Base-by-base conservation (phyloP, 2,888 invertebrate species). In the Drosophila flavopinicola region DNA sequence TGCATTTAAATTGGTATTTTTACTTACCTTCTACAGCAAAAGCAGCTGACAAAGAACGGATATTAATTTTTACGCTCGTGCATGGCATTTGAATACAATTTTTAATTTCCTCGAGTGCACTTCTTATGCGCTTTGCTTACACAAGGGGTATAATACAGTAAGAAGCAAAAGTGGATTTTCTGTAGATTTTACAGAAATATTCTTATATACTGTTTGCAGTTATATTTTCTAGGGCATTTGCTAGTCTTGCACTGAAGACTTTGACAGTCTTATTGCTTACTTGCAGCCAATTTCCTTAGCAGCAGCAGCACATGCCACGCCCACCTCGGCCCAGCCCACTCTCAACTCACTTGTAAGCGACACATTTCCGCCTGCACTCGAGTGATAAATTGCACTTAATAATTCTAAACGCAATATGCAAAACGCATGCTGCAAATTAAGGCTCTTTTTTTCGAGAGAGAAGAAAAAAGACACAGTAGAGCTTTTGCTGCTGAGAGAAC, bases 11-110 rank as follows among this genome's bases (percentile, higher is more conserved):
- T 9, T 10, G 1, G 9, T 7, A 17, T 30, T 11, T 5, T 17
- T 27, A 33, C 23, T n/a, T 24, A 42, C 35, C 47, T 47, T 17
- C 10, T 10, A 32, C 7, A 20, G 41, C 10, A 27, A 38, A 44
- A 37, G n/a, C n/a, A 15, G 27, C 29, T n/a, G 32, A 58, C 42
- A n/a, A 56, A 42, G 47, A 72, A 59, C 85, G 79, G 79, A 80
- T 80, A 80, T 80, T 80, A 84, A 75, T 70, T 84, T 75, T 80
- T 64, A 78, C 66, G 75, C 74, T 73, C 79, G 85, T 84, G 85
- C 75, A 56, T 47, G 66, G 82, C 82, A 80, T 78, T 84, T 73
- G 57, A 79, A 80, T 79, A 63, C 66, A 78, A 64, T 20, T 78
- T 82, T 75, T 84, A 70, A 82, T 84, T 80, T 80, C 78, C 85